Percentiles rank a stretch among this genome's conserved stretches.
Evolutionary conservation across 2,797 vertebrate species (phyloP).

Genomic region (Myoxocephalus aenaeus): DNA sequence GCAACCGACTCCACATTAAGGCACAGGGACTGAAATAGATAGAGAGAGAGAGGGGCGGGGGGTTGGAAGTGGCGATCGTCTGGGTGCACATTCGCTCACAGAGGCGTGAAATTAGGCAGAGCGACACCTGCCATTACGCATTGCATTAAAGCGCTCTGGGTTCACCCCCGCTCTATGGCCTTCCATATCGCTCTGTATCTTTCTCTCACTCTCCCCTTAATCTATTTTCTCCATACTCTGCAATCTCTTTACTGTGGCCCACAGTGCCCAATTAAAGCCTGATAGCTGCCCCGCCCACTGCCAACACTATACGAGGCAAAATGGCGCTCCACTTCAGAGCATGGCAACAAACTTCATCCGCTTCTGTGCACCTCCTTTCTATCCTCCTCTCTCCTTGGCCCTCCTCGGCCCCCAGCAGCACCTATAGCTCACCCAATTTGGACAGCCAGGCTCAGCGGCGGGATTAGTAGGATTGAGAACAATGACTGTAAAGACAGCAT

Average conservation of each 20-base stretch:
- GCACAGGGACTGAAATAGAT: constrained; percentile 35
- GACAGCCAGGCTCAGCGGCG: constrained; percentile 41
- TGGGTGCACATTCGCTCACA: constrained; percentile 76
- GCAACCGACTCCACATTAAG: constrained; percentile 43
- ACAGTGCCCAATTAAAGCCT: constrained; percentile 77
- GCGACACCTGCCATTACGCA: constrained; percentile 82
- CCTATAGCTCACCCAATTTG: constrained; percentile 51
- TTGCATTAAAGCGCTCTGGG: constrained; percentile 66
- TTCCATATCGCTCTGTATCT: constrained; percentile 44
- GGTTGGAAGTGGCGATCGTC: constrained; percentile 66
- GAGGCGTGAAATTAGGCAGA: constrained; percentile 83
- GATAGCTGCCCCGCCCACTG: constrained; percentile 62
- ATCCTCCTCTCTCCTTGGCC: constrained; percentile 22
- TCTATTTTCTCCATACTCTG: constrained; percentile 42
- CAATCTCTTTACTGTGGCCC: constrained; percentile 74
- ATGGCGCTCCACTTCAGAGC: constrained; percentile 56
- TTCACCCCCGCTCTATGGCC: constrained; percentile 54
- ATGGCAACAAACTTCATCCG: constrained; percentile 66
- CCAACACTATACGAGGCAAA: constrained; percentile 28
- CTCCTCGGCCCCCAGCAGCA: constrained; percentile 31
- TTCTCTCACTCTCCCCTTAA: constrained; percentile 15
- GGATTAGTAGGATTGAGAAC: constrained; percentile 64
- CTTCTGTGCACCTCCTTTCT: constrained; percentile 29
- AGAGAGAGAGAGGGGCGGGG: constrained; percentile 22
- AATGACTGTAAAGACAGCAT: constrained; percentile 58